phyloP scores from a whole-genome alignment of 2,888 invertebrate species.

The Malthinus flaveolus region DNA sequence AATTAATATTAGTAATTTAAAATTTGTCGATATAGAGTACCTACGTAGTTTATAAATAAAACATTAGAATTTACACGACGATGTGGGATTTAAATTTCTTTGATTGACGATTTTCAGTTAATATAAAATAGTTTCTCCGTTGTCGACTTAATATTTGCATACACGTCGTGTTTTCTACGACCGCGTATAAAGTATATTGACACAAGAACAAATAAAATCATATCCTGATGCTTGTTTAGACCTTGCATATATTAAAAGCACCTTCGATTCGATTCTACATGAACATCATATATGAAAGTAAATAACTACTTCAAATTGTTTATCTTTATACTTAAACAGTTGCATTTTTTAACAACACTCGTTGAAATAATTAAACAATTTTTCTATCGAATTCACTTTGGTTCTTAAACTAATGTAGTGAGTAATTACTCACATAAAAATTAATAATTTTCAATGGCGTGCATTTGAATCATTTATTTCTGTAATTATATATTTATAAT shows the following conservation, averaged over 20 bases:
- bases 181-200: slow-evolving; percentile 14
- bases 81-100: slow-evolving; percentile 35
- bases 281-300: too few relatives aligned
- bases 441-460: too few relatives aligned
- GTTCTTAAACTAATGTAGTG: too few relatives aligned
- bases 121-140: slow-evolving; percentile 15
- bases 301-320: too few relatives aligned
- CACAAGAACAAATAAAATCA: slow-evolving; percentile 19
- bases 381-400: too few relatives aligned
- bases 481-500: too few relatives aligned
- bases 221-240: slow-evolving; percentile 28
- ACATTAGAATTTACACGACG: slow-evolving; percentile 36
- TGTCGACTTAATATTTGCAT: slow-evolving; percentile 20
- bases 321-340: too few relatives aligned
- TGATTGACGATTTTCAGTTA: slow-evolving; percentile 33
- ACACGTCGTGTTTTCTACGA: slow-evolving; percentile 21
- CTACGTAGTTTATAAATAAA: slow-evolving; percentile 31
- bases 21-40: slow-evolving; percentile 29
- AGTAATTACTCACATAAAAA: too few relatives aligned
- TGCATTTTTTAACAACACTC: too few relatives aligned
- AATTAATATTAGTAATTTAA: slow-evolving; percentile 10
- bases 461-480: too few relatives aligned
- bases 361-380: too few relatives aligned
- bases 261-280: slow-evolving; percentile 19
- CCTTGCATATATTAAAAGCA: slow-evolving; percentile 29